Percentiles rank a stretch among this genome's conserved stretches.
Conservation (phyloP, 2,113 vertebrate genomes). For the human region DNA sequence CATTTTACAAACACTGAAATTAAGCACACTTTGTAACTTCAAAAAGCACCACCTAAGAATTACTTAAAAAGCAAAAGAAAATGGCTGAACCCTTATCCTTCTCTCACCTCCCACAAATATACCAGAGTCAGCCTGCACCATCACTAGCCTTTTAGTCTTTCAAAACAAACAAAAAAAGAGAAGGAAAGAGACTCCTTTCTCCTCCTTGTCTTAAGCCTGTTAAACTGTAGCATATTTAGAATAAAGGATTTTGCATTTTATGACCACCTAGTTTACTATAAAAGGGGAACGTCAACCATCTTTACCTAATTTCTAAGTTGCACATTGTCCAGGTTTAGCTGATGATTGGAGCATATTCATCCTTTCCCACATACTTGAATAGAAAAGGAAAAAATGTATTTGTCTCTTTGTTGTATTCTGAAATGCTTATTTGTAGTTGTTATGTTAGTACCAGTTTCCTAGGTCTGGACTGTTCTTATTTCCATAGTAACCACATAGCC, state of each 20-base stretch:
- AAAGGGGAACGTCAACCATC: constrained; percentile 76
- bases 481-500: constrained; percentile 52
- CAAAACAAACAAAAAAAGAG: constrained; percentile 64
- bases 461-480: constrained; percentile 44
- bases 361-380: constrained; percentile 60
- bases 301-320: constrained; percentile 80
- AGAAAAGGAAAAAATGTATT: constrained; percentile 55
- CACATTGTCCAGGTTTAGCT: constrained; percentile 71
- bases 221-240: constrained; percentile 63
- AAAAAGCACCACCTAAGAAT: background rate
- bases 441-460: constrained; percentile 40
- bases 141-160: constrained; percentile 48
- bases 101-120: background rate
- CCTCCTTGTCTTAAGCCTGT: constrained; percentile 66
- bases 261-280: constrained; percentile 72
- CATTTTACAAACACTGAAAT: background rate
- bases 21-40: background rate
- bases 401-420: constrained; percentile 60
- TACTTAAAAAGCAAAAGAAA: constrained; percentile 35
- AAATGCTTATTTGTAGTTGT: constrained; percentile 48
- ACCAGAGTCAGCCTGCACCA: background rate
- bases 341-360: constrained; percentile 56
- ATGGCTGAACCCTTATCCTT: background rate
- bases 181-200: constrained; percentile 71
- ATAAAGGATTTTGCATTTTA: constrained; percentile 77